These are phyloP conservation scores for Alloscopus bannaensis DNA, from an alignment of 2,888 invertebrate species.

Conservation along the genomic window DNA sequence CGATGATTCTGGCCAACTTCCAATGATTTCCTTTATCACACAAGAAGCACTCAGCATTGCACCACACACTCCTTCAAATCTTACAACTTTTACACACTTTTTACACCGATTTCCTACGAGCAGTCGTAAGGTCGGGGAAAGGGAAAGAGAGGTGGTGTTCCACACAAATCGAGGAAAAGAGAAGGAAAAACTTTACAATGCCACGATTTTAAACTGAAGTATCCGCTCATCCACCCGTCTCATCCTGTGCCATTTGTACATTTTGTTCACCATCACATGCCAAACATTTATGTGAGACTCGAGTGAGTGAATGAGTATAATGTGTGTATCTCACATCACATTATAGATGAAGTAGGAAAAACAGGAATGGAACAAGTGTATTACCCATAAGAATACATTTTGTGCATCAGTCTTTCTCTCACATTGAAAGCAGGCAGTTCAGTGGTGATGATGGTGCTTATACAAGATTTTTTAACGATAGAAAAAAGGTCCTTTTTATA, in stretches of 20 bases:
- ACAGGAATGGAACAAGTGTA: conserved; percentile 44
- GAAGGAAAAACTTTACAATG: conserved; percentile 51
- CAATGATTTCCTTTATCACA: conserved; percentile 56
- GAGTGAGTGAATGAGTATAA: conserved; percentile 10
- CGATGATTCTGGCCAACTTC: conserved; percentile 64
- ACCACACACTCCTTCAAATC: no score
- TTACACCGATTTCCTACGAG: no score
- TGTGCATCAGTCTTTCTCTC: conserved; percentile 27
- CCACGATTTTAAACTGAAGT: conserved; percentile 52
- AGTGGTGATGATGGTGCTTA: conserved; percentile 22
- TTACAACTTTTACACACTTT: no score
- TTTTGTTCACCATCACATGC: conserved; percentile 12
- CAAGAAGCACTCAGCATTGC: not conserved
- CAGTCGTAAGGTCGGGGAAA: no score
- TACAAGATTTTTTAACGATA: conserved; percentile 62
- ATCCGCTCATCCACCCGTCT: conserved; percentile 47
- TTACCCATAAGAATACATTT: conserved; percentile 45
- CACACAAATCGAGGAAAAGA: conserved; percentile 58
- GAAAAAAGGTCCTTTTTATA: conserved; percentile 64
- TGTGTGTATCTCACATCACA: not conserved
- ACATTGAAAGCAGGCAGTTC: no score
- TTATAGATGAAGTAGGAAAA: not conserved
- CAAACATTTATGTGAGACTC: no score
- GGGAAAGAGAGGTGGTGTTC: conserved; percentile 4
- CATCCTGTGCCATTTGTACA: conserved; percentile 35